A percentile compares a stretch with the other conserved stretches of the same genome.
Conservation (phyloP, 2,113 vertebrate genomes). For the Macrotis lagotis region DNA sequence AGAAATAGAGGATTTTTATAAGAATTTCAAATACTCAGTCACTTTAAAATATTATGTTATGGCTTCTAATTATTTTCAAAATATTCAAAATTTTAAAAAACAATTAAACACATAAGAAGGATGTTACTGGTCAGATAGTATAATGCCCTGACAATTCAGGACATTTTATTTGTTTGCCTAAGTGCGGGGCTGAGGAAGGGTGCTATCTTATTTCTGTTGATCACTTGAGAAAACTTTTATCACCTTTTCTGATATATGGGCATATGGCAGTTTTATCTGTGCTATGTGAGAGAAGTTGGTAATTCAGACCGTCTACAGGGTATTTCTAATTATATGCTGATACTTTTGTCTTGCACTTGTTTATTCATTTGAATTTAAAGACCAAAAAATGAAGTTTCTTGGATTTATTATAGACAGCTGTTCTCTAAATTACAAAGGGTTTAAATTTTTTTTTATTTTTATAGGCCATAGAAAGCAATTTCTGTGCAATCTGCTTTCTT, state of each 20-base stretch:
- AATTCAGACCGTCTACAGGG: neutral
- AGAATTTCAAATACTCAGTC: neutral
- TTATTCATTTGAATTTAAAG: constrained; percentile 77
- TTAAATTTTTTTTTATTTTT: constrained; percentile 42
- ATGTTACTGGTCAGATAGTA: neutral
- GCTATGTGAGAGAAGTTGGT: constrained; percentile 51
- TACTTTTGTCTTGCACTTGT: constrained; percentile 48
- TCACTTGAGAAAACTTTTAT: constrained; percentile 50
- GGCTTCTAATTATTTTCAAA: neutral
- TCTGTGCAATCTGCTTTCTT: constrained; percentile 75
- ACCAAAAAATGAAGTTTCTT: constrained; percentile 71
- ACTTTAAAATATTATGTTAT: neutral
- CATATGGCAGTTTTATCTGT: constrained; percentile 53
- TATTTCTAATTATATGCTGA: constrained; percentile 14
- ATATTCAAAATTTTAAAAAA: neutral
- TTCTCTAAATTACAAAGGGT: constrained; percentile 78
- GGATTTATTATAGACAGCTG: constrained; percentile 78
- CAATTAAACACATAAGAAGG: neutral
- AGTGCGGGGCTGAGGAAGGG: constrained; percentile 48
- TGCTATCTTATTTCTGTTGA: constrained; percentile 52
- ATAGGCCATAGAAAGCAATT: constrained; percentile 79
- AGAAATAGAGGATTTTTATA: neutral
- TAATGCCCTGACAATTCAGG: constrained; percentile 44
- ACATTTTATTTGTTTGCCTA: constrained; percentile 46
- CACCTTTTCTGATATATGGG: constrained; percentile 22